Base-by-base conservation (phyloP, 2,113 vertebrate species). In the Mus pahari region DNA sequence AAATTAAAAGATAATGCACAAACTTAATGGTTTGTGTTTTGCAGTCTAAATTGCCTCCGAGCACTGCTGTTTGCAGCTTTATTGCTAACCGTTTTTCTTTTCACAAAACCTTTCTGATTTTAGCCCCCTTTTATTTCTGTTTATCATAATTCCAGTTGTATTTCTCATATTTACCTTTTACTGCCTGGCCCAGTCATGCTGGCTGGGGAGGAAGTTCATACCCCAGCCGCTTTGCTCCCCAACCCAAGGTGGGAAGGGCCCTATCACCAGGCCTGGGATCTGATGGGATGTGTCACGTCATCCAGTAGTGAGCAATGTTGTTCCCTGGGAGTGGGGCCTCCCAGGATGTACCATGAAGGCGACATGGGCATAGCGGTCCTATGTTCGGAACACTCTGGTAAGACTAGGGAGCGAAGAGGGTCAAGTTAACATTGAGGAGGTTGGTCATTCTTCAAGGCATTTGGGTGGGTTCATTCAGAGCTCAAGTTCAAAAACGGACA, bases 11-110 rank as follows among this genome's bases (percentile, higher is more conserved):
- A 99, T 99, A 99, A 99, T 99, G 99, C 99, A 99, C 99, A 99
- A 99, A 99, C 99, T 99, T 99, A 99, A 99, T 99, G 99, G 99
- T 99, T 99, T 99, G 99, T 99, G 99, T 99, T 99, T 99, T 99
- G 99, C 99, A 99, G 99, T 99, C 99, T 99, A 99, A 99, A 99
- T 99, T 99, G 99, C 99, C 99, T 99, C 77, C 97, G 99, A 99
- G 99, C 99, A 98, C 99, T 99, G 99, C 99, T 99, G 99, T 99
- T 99, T 99, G 99, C 99, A 98, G 99, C 99, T 99, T 99, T 99
- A 99, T 99, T 99, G 99, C 99, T 98, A 98, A 98, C 99, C 99
- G 99, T 99, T 99, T 99, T 99, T 99, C 99, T 99, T 99, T 99
- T 98, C 99, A 99, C 98, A 99, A 99, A 99, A 99, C 99, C 98